Percentiles rank a stretch among this genome's conserved stretches.
Evolutionary conservation across 1,140 invertebrate species (phyloP).

Genomic region (Drosophila sp.): DNA sequence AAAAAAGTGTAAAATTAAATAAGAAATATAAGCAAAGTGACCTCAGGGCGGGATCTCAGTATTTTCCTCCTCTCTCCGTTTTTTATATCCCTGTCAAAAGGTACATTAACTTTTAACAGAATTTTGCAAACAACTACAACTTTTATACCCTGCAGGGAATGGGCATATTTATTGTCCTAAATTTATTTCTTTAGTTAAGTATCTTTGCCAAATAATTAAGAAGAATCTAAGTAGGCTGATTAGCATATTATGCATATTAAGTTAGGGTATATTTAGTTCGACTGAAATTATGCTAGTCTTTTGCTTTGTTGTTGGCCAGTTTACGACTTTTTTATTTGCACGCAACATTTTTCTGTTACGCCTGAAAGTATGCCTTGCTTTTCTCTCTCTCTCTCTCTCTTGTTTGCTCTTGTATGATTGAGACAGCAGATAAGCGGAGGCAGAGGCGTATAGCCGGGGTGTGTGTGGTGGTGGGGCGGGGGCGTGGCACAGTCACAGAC

Average conservation of each 20-base stretch:
- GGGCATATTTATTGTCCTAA: too few species aligned
- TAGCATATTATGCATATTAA: too few species aligned
- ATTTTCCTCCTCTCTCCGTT: neutral
- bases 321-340: slow-evolving; percentile 75
- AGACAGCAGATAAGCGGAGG: slow-evolving; percentile 46
- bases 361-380: slow-evolving; percentile 45
- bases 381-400: slow-evolving; percentile 22
- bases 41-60: slow-evolving; percentile 46
- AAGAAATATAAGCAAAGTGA: slow-evolving; percentile 75
- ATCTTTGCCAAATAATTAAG: too few species aligned
- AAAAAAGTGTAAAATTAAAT: slow-evolving; percentile 74
- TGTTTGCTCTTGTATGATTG: slow-evolving; percentile 49
- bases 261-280: neutral
- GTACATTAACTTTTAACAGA: neutral
- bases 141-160: too few species aligned
- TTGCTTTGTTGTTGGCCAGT: slow-evolving; percentile 27
- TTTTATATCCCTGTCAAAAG: neutral
- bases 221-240: too few species aligned
- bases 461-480: neutral
- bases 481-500: neutral
- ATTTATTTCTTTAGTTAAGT: too few species aligned
- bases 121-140: neutral
- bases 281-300: neutral
- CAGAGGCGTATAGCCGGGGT: neutral
- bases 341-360: slow-evolving; percentile 34